phyloP scores from a whole-genome alignment of 2,797 vertebrate species.

The Sebastes flavidus region DNA sequence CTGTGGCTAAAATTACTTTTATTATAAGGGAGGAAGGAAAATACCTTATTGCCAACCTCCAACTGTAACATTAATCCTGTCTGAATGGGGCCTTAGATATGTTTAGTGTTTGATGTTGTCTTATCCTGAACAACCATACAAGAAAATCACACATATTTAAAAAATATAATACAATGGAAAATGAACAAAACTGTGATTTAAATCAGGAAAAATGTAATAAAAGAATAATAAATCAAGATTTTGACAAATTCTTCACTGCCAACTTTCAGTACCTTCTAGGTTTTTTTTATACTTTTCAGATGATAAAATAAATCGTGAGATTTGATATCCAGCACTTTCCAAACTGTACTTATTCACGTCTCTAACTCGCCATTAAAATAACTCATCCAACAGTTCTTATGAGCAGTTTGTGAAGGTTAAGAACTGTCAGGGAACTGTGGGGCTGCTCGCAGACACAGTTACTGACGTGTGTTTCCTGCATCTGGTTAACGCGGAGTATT shows the following conservation, averaged over 20 bases:
- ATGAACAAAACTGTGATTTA: background rate
- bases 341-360: background rate
- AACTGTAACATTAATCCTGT: background rate
- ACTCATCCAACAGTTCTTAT: background rate
- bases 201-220: background rate
- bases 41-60: background rate
- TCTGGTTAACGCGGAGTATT: conserved; percentile 34
- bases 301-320: background rate
- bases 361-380: background rate
- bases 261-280: background rate
- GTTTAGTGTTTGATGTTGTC: background rate
- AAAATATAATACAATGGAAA: background rate
- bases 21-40: background rate
- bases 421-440: background rate
- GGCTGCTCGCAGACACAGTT: background rate
- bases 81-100: background rate
- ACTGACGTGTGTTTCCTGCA: conserved; percentile 37
- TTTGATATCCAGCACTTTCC: background rate
- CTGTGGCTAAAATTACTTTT: background rate
- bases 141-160: background rate
- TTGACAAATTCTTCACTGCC: background rate
- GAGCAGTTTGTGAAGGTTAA: background rate
- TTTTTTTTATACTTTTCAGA: background rate
- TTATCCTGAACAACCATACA: background rate
- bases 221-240: background rate